Evolutionary conservation across 2,113 vertebrate species (phyloP).

Genomic region (Pionites leucogaster): DNA sequence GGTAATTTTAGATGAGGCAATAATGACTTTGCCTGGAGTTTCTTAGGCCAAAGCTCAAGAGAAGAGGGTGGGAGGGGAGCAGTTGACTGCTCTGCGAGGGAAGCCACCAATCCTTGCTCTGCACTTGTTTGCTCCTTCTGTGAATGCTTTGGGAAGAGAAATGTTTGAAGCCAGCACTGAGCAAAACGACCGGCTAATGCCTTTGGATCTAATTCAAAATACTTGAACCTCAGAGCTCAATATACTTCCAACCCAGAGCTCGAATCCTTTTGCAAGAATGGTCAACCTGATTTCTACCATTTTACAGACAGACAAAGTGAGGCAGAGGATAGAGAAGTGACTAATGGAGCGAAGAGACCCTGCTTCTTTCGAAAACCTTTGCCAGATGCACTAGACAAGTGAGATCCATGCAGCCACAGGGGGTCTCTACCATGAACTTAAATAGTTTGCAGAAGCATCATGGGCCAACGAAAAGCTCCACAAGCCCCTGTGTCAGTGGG

Average conservation of each 20-base stretch:
- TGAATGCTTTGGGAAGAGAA: not conserved
- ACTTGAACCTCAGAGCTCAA: not conserved
- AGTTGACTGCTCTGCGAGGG: accelerated
- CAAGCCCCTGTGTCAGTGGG: accelerated
- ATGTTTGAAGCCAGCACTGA: not conserved
- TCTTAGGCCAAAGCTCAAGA: not conserved
- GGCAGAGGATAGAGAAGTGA: not conserved
- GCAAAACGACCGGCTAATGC: not conserved
- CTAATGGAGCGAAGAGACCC: not conserved
- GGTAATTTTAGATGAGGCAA: not conserved
- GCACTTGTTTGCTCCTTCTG: not conserved
- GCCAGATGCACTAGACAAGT: not conserved
- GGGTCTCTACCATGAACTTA: not conserved
- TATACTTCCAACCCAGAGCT: not conserved
- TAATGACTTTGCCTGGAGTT: not conserved
- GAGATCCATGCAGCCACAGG: not conserved
- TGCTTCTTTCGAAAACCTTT: not conserved
- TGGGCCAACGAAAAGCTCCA: accelerated
- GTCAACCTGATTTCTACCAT: not conserved
- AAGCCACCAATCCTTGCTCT: not conserved
- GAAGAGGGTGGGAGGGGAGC: not conserved
- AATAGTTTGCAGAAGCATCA: not conserved
- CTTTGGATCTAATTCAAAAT: not conserved
- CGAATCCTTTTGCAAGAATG: not conserved
- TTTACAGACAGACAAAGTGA: not conserved